Conservation (phyloP, 2,797 vertebrate genomes). For the Moxostoma hubbsi region DNA sequence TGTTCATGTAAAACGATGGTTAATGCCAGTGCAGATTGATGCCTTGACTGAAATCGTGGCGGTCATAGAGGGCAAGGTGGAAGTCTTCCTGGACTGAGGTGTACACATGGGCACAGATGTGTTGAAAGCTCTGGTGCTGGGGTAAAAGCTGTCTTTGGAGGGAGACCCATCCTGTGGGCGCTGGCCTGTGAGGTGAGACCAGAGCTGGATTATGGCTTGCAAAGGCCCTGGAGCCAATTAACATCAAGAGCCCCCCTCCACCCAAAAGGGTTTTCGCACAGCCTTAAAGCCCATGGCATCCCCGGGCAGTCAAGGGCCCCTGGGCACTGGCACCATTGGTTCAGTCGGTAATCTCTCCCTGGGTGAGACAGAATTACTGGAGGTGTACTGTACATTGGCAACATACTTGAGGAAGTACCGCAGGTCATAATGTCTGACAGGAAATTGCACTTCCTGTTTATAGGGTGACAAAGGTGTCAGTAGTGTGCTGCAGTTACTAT, state of each 20-base stretch:
- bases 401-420: too few relatives aligned
- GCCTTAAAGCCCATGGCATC: too few relatives aligned
- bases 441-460: conserved; percentile 15
- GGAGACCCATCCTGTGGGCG: conserved; percentile 91
- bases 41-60: conserved; percentile 81
- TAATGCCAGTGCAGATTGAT: conserved; percentile 71
- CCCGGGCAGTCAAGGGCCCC: too few relatives aligned
- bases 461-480: conserved; percentile 89
- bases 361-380: conserved; percentile 69
- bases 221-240: too few relatives aligned
- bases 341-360: too few relatives aligned
- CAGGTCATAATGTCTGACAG: conserved; percentile 1
- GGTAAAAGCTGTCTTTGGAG: conserved; percentile 90
- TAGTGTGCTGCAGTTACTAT: conserved; percentile 86
- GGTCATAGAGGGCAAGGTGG: conserved; percentile 80
- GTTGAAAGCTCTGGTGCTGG: conserved; percentile 91
- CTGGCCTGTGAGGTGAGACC: conserved; percentile 84
- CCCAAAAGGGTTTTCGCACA: too few relatives aligned
- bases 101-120: conserved; percentile 89
- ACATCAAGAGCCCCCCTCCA: too few relatives aligned
- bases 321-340: too few relatives aligned
- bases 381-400: neutral
- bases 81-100: conserved; percentile 86
- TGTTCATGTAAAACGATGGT: conserved; percentile 57
- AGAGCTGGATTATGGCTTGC: too few relatives aligned